Evolutionary conservation across 1,140 invertebrate genomes (phyloP), one percentile per base, ranked within the genome.

Genomic region (Heterodera carotae): DNA sequence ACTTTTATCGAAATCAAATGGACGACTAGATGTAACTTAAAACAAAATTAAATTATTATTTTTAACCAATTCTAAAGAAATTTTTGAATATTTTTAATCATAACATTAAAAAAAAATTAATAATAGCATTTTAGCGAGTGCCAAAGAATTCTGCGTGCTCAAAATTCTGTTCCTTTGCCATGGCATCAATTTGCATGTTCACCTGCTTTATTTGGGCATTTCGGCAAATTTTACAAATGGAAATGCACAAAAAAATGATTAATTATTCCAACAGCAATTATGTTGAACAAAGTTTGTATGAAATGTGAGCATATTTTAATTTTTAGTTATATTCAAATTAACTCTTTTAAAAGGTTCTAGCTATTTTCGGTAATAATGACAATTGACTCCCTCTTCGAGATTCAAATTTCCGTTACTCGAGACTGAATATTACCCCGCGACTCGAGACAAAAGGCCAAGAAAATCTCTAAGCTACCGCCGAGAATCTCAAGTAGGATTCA

Each of bases 1-100:
- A 39, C 25, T 2, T 43, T 64, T 74, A 62, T 27, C 39, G 18
- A 62, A 62, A 29, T 7, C 56, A 56, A 6, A 31, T 62, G 64
- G 36, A 12, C n/a, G n/a, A n/a, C n/a, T n/a, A n/a, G n/a, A n/a
- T n/a, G n/a, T n/a, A n/a, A n/a, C n/a, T n/a, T n/a, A n/a, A n/a
- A n/a, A n/a, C 31, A 31, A 64, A 74, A 74, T 62, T 53, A 25
- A 74, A 64, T 66, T 34, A 56, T 53, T 53, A 18, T 8, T 43
- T 43, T 43, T 43, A 8, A 1, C 0, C 12, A 33, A n/a, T 69
- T 69, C n/a, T 67, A n/a, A 25, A n/a, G 33, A 1, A 0, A 34
- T 68, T 25, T 5, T 68, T 68, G 0, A 67, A 12, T 39, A 48
- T 25, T 27, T 69, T 7, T 48, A 69, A 34, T 4, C 39, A n/a